Conservation (phyloP, 2,888 invertebrate genomes). For the Melipona bicolor region DNA sequence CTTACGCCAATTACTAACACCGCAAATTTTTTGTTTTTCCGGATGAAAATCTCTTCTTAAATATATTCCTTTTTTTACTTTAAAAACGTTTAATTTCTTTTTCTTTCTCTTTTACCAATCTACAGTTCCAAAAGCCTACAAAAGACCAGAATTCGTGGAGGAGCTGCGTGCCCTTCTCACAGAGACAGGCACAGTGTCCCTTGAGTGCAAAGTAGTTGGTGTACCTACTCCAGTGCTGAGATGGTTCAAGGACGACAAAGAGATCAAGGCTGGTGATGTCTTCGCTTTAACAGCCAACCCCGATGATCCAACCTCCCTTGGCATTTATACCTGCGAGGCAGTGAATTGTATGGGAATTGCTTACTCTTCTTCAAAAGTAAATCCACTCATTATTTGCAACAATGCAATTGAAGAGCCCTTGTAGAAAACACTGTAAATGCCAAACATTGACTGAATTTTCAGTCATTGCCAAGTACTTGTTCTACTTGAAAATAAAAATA, state of each 20-base stretch:
- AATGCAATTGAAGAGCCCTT: too few relatives aligned
- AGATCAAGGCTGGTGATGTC: constrained; percentile 95
- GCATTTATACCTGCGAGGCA: constrained; percentile 95
- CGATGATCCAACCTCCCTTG: constrained; percentile 93
- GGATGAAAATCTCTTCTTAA: background rate
- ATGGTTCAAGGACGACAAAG: constrained; percentile 94
- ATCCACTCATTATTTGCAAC: too few relatives aligned
- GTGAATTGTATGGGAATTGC: constrained; percentile 95
- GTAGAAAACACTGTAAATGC: too few relatives aligned
- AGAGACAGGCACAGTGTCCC: constrained; percentile 94
- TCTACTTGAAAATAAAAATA: too few relatives aligned
- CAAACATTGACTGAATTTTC: too few relatives aligned
- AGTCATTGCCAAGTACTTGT: too few relatives aligned
- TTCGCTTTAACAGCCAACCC: constrained; percentile 94
- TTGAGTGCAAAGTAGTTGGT: constrained; percentile 96
- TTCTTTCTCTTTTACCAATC: background rate
- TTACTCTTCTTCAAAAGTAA: constrained; percentile 90
- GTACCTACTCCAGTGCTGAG: constrained; percentile 92
- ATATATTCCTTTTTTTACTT: background rate
- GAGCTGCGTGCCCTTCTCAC: constrained; percentile 93
- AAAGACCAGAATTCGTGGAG: constrained; percentile 94
- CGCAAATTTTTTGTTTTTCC: background rate
- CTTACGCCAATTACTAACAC: background rate
- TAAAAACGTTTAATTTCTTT: background rate
- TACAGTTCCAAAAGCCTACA: constrained; percentile 94